Base-by-base conservation (phyloP, 2,888 invertebrate genomes). In the Tiliacea aurago region DNA sequence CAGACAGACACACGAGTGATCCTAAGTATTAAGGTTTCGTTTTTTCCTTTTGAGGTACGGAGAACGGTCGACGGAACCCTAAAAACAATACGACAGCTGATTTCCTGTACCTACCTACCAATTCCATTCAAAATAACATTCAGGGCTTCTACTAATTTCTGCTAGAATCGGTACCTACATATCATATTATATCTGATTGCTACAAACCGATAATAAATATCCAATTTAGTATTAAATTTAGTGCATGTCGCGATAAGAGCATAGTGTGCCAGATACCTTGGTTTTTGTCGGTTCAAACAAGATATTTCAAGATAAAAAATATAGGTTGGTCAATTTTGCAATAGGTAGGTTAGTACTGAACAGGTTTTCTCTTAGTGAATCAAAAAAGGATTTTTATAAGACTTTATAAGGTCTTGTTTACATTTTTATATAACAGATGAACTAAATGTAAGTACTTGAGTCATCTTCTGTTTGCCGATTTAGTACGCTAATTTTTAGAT, bases 211-310 rank as follows among this genome's bases (percentile, higher is more conserved):
- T 41, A 41, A 2, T 41, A 41, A 47, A 43, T 55, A 61, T 15
- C 45, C 49, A 66, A 63, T 80, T 72, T 28, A 28, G 28, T 28
- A 28, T 28, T 28, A 28, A 28, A 28, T 2, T 28, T 69, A 41
- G 49, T 76, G 80, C 71, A 80, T 37, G 55, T n/a, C 0, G 51
- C n/a, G 80, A 80, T 80, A 80, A 66, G 63, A 63, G 28, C 28
- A 0, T 49, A 69, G 18, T 59, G 37, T 55, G 45, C 4, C 7
- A 49, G 80, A 70, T 80, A 73, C n/a, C n/a, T n/a, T n/a, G n/a
- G n/a, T n/a, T n/a, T n/a, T n/a, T 55, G 56, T 45, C 13, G 0
- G 58, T 55, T n/a, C n/a, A 59, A 63, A 66, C 68, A 69, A 69
- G 73, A 28, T 28, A 28, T 28, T 28, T 28, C 28, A 28, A 28